Evolutionary conservation across 2,888 invertebrate species (phyloP).

Genomic region (Troides oblongomaculatus): DNA sequence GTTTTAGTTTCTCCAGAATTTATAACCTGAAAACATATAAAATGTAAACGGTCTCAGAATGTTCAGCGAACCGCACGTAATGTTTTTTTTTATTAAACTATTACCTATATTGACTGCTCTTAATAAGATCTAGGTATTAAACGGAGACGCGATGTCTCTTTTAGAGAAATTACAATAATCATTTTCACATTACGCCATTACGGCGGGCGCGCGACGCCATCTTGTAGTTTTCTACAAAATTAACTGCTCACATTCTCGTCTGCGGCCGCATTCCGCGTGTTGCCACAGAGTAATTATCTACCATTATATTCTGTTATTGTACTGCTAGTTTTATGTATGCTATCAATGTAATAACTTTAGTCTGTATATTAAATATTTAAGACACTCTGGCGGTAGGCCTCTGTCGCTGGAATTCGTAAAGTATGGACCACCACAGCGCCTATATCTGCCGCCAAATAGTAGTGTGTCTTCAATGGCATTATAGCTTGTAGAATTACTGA

Average conservation of each 20-base stretch:
- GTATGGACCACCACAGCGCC: too few relatives aligned
- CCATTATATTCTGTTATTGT: constrained; percentile 18
- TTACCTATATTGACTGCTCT: constrained; percentile 13
- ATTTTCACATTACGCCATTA: constrained; percentile 35
- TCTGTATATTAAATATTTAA: background rate
- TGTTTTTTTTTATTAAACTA: background rate
- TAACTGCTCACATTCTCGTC: constrained; percentile 22
- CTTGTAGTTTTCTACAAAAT: constrained; percentile 30
- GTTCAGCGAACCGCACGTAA: background rate
- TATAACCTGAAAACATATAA: too few relatives aligned
- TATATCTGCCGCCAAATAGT: too few relatives aligned
- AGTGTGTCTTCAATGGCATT: too few relatives aligned
- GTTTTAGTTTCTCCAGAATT: too few relatives aligned
- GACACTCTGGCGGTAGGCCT: too few relatives aligned
- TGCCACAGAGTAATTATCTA: constrained; percentile 17
- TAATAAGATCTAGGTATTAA: constrained; percentile 20
- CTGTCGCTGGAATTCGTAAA: too few relatives aligned
- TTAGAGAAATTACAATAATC: constrained; percentile 32
- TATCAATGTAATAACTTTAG: background rate
- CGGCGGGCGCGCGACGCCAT: constrained; percentile 24
- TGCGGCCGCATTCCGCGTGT: constrained; percentile 33
- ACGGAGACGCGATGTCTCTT: constrained; percentile 9
- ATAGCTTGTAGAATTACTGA: too few relatives aligned
- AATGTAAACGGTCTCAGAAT: too few relatives aligned
- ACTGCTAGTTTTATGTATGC: constrained; percentile 2